Percentiles rank a stretch among this genome's conserved stretches.
Evolutionary conservation across 2,888 invertebrate genomes (phyloP).

Genomic region (Drosophila paramelanica): DNA sequence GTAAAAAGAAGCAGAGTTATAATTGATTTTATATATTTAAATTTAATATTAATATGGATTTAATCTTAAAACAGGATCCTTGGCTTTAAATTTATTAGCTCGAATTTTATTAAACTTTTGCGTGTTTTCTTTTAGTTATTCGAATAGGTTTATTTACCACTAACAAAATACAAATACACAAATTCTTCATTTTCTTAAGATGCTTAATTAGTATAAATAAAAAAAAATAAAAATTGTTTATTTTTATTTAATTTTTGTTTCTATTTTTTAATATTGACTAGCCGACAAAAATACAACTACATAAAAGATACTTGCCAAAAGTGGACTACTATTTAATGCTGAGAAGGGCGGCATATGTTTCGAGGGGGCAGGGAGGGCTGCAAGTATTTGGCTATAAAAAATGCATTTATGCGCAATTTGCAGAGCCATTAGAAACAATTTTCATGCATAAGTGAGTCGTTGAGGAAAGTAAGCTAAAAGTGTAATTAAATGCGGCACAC

Average conservation of each 20-base stretch:
- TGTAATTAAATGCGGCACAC: slow-evolving; percentile 58
- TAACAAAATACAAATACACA: too few relatives aligned
- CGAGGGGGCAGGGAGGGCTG: not conserved
- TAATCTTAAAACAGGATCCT: not conserved
- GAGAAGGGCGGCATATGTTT: slow-evolving; percentile 12
- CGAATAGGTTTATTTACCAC: too few relatives aligned
- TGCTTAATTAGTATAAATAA: too few relatives aligned
- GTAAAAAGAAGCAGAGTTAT: slow-evolving; percentile 5
- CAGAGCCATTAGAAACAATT: slow-evolving; percentile 62
- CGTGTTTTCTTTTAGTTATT: too few relatives aligned
- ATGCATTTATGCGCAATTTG: slow-evolving; percentile 57
- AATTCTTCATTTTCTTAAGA: too few relatives aligned
- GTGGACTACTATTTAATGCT: slow-evolving; percentile 2
- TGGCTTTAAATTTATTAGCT: too few relatives aligned
- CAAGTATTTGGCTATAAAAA: slow-evolving; percentile 24
- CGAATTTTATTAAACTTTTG: too few relatives aligned
- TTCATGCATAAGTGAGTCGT: slow-evolving; percentile 63
- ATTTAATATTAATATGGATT: not conserved
- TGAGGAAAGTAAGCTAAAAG: slow-evolving; percentile 51
- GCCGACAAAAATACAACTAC: not conserved
- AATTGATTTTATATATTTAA: not conserved
- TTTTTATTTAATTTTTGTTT: too few relatives aligned
- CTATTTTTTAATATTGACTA: not conserved
- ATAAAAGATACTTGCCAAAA: slow-evolving; percentile 4
- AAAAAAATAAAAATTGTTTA: too few relatives aligned